Evolutionary conservation across 2,113 vertebrate species (phyloP).

Genomic region (Gadus chalcogrammus): DNA sequence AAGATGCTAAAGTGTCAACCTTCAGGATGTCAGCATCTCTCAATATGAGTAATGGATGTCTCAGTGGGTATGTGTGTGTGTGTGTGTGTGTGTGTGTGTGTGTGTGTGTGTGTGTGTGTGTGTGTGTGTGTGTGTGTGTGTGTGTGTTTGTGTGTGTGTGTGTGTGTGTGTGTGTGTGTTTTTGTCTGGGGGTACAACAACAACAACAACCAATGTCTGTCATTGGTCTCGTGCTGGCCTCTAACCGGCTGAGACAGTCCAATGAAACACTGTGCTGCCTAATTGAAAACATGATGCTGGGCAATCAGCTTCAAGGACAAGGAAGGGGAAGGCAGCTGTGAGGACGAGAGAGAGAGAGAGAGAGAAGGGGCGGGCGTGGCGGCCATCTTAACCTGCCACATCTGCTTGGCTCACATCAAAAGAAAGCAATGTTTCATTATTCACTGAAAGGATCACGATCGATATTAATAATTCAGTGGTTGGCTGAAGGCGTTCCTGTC

Average conservation of each 20-base stretch:
- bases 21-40: constrained; percentile 1
- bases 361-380: not conserved
- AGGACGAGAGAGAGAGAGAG: not conserved
- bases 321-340: constrained; percentile 6
- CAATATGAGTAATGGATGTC: not conserved
- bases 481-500: constrained; percentile 3
- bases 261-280: not conserved
- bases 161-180: not conserved
- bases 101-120: not conserved
- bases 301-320: constrained; percentile 28
- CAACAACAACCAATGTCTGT: not conserved
- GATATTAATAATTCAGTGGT: constrained; percentile 42
- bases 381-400: constrained; percentile 24
- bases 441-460: constrained; percentile 27
- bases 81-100: constrained; percentile 1
- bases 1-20: not conserved
- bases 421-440: constrained; percentile 36
- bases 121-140: not conserved
- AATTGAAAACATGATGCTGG: constrained; percentile 3
- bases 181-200: not conserved
- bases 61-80: not conserved
- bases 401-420: constrained; percentile 25
- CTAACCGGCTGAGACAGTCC: not conserved
- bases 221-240: not conserved
- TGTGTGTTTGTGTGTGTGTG: not conserved